Base-by-base conservation (phyloP, 1,140 invertebrate genomes). In the Zeugodacus cucurbitae region DNA sequence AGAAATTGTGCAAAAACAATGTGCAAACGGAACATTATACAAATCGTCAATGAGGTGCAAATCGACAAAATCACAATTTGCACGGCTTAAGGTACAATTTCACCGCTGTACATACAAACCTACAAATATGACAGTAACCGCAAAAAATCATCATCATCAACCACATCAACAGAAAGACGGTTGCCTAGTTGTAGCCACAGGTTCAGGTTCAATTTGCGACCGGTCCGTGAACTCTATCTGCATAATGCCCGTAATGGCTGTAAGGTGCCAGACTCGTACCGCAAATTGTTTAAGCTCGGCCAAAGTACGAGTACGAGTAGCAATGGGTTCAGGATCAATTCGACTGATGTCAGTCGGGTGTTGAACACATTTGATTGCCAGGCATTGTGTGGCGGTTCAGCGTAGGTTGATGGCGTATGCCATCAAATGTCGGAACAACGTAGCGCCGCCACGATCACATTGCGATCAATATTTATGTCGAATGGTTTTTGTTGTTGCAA, bases 321-420 rank as follows among this genome's bases (percentile, higher is more conserved):
- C 74, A 82, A 82, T 82, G 74, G 74, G 74, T 82, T 82, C 74
- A 82, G 74, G 74, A 82, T 82, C 74, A 82, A 82, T 82, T 82
- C 41, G 74, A 54, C 41, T 82, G 74, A 37, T 82, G 74, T 82
- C 74, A 82, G 74, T 22, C 26, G 48, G 74, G 74, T 82, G 74
- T 82, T 82, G 74, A 82, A 48, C 44, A 82, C 74, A 82, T 82
- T 82, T 82, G 74, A 82, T 82, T 82, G 74, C 6, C 74, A 48
- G 58, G 41, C 20, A 2, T 67, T 8, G 64, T 32, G 58, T 34
- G 70, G 32, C 26, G 74, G 74, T 48, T 48, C 20, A 29, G 74
- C 74, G 74, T 82, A 82, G 74, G 74, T 82, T 82, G 74, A 82
- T 44, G 74, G n/a, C 74, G 58, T 8, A n/a, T 62, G 58, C 8